These are phyloP conservation scores for Diadromus collaris DNA, from an alignment of 2,888 invertebrate species.

Conservation along the genomic window DNA sequence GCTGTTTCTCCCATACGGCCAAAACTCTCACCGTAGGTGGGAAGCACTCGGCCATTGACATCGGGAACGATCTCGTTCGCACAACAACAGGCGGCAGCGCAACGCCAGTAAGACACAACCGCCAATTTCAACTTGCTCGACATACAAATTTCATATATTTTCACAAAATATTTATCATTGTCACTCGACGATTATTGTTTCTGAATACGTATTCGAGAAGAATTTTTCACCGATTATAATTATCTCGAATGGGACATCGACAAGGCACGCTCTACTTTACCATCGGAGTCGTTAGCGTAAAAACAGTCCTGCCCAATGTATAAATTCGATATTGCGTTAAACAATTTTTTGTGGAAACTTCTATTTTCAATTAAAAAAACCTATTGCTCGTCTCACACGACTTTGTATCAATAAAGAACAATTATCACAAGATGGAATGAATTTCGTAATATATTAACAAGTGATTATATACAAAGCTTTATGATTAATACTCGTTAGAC, in stretches of 20 bases:
- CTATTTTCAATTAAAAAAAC: neutral
- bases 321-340: neutral
- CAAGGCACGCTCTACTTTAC: neutral
- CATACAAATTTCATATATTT: conserved; percentile 1
- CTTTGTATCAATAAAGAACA: conserved; percentile 24
- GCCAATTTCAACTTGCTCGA: neutral
- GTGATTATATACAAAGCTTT: conserved; percentile 49
- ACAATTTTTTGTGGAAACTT: neutral
- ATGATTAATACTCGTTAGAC: conserved; percentile 55
- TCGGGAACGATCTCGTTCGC: neutral
- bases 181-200: neutral
- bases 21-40: neutral
- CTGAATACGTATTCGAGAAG: neutral
- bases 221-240: neutral
- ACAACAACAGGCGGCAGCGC: neutral
- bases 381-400: neutral
- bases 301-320: conserved; percentile 12
- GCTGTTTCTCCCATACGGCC: conserved; percentile 58
- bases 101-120: neutral
- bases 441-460: conserved; percentile 45
- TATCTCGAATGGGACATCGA: neutral
- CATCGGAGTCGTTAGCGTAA: neutral
- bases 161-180: conserved; percentile 1
- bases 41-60: conserved; percentile 3
- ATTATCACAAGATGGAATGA: conserved; percentile 44